phyloP scores from a whole-genome alignment of 1,140 invertebrate species.

The Caerostris extrusa region DNA sequence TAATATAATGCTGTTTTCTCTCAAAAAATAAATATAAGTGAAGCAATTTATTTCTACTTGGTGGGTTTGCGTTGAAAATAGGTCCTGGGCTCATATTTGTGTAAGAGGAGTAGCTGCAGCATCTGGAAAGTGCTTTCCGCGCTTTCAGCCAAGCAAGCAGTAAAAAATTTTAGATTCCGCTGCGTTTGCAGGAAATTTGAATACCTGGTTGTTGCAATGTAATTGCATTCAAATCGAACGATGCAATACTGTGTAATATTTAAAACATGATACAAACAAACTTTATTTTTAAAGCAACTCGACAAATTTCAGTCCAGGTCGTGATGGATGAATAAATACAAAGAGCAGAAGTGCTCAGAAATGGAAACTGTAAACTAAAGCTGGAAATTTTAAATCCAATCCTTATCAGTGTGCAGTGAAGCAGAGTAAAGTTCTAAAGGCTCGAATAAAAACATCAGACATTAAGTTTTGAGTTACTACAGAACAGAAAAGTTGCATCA shows the following conservation, averaged over 20 bases:
- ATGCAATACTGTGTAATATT: not conserved
- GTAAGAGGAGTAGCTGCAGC: too few species aligned
- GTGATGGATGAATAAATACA: constrained; percentile 11
- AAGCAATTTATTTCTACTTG: constrained; percentile 54
- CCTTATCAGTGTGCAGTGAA: too few species aligned
- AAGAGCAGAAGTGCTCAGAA: not conserved
- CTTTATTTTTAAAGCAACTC: constrained; percentile 6
- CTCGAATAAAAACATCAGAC: too few species aligned
- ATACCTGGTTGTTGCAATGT: constrained; percentile 5
- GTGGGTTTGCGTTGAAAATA: not conserved
- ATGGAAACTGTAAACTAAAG: too few species aligned
- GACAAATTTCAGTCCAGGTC: not conserved
- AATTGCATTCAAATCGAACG: constrained; percentile 55
- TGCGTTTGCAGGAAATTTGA: constrained; percentile 35
- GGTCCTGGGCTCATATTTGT: too few species aligned
- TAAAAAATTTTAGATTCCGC: too few species aligned
- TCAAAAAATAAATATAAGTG: constrained; percentile 17
- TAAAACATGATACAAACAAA: constrained; percentile 52
- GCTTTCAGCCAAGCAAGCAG: too few species aligned
- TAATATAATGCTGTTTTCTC: constrained; percentile 24
- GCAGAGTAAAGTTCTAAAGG: too few species aligned
- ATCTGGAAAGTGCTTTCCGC: too few species aligned
- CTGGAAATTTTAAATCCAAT: too few species aligned
- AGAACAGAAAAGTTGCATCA: too few species aligned
- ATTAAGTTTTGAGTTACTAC: too few species aligned